Evolutionary conservation across 2,888 invertebrate species (phyloP).

Genomic region (Pristionchus japonicus): DNA sequence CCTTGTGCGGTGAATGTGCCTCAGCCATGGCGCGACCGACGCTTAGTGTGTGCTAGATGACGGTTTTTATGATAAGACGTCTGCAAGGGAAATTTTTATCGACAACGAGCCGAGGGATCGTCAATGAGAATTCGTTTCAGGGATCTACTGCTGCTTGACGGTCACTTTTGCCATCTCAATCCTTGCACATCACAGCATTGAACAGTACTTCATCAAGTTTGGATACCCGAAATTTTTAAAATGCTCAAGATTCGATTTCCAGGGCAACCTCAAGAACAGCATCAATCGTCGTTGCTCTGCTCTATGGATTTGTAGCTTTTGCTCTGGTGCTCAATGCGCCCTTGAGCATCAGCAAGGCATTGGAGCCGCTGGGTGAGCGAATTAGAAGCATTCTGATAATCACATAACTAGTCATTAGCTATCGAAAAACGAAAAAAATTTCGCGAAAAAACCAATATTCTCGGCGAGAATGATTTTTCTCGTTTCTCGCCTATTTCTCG

Average conservation of each 20-base stretch:
- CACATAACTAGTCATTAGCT: too few relatives aligned
- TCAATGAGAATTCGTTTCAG: background rate
- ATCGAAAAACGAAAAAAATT: too few relatives aligned
- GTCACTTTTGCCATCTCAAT: background rate
- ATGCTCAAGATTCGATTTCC: too few relatives aligned
- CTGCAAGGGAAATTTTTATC: background rate
- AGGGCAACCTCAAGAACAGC: background rate
- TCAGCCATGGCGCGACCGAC: background rate
- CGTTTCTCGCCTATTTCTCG: too few relatives aligned
- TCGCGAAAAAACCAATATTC: too few relatives aligned
- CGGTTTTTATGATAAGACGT: background rate
- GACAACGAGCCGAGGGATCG: too few relatives aligned
- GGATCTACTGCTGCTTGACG: background rate
- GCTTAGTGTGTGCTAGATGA: background rate
- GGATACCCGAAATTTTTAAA: background rate
- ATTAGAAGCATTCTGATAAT: too few relatives aligned
- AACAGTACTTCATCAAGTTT: constrained; percentile 22
- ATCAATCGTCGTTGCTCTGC: background rate
- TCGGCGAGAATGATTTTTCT: too few relatives aligned
- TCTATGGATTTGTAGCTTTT: background rate
- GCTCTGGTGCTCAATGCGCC: background rate
- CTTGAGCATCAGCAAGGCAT: background rate
- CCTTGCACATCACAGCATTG: background rate
- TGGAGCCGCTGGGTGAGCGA: background rate
- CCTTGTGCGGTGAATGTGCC: background rate